Conservation (phyloP, 2,888 invertebrate genomes). For the Patella pellucida region DNA sequence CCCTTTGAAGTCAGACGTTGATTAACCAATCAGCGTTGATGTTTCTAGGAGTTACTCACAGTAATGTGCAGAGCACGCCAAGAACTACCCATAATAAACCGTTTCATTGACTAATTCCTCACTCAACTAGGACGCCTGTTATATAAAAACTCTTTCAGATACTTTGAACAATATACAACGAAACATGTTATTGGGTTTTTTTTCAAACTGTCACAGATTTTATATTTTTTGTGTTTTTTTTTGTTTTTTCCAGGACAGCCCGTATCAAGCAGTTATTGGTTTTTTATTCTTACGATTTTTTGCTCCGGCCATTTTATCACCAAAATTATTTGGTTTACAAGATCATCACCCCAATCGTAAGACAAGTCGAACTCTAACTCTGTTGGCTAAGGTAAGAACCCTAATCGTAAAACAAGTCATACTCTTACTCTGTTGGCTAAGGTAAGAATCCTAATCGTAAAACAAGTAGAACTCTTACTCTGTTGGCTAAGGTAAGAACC, state of each 20-base stretch:
- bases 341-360: slow-evolving; percentile 51
- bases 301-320: slow-evolving; percentile 53
- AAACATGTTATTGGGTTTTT: no score
- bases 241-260: slow-evolving; percentile 37
- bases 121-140: no score
- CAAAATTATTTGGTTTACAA: slow-evolving; percentile 52
- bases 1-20: no score
- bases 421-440: slow-evolving; percentile 53
- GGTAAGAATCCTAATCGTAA: slow-evolving; percentile 37
- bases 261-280: slow-evolving; percentile 51
- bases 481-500: slow-evolving; percentile 51
- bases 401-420: slow-evolving; percentile 37
- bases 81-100: no score
- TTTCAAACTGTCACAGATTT: no score
- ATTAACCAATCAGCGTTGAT: no score
- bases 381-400: slow-evolving; percentile 47
- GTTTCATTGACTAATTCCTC: no score
- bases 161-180: no score
- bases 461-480: slow-evolving; percentile 48
- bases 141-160: no score
- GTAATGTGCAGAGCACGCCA: no score
- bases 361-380: slow-evolving; percentile 50
- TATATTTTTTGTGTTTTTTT: no score
- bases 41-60: no score
- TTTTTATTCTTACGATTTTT: slow-evolving; percentile 56